phyloP scores from a whole-genome alignment of 1,140 invertebrate species.

The Drosophila pandora region DNA sequence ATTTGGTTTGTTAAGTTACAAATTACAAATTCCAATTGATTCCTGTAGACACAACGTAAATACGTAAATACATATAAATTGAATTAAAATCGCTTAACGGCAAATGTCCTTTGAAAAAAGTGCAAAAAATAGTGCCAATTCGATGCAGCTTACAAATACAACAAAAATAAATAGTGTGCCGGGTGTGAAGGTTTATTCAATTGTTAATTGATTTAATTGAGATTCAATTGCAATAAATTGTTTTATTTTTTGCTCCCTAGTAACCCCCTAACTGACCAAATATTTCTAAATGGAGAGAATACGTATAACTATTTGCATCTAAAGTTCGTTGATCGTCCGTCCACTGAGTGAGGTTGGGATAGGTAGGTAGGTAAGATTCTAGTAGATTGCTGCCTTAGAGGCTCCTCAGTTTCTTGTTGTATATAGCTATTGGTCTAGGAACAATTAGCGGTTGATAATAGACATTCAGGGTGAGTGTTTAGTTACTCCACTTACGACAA shows the following conservation, averaged over 20 bases:
- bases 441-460: constrained; percentile 56
- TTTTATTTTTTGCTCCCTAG: constrained; percentile 54
- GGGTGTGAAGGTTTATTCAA: constrained; percentile 34
- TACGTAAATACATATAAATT: constrained; percentile 24
- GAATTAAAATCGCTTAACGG: constrained; percentile 18
- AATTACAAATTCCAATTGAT: constrained; percentile 59
- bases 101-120: constrained; percentile 4
- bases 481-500: constrained; percentile 32
- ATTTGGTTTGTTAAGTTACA: constrained; percentile 32
- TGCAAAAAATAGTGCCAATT: constrained; percentile 44
- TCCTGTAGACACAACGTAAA: constrained; percentile 34
- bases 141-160: constrained; percentile 29
- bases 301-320: constrained; percentile 25
- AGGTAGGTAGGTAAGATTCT: constrained; percentile 1
- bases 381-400: constrained; percentile 40
- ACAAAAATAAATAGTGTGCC: constrained; percentile 28
- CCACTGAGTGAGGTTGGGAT: constrained; percentile 26
- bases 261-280: constrained; percentile 54
- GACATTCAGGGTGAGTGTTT: constrained; percentile 37
- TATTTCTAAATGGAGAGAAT: constrained; percentile 21
- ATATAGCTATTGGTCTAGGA: constrained; percentile 72
- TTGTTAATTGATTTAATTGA: constrained; percentile 39
- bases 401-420: constrained; percentile 11
- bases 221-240: constrained; percentile 35
- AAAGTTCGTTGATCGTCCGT: constrained; percentile 50